Evolutionary conservation across 2,113 vertebrate genomes (phyloP).

Genomic region (Aspidoscelis tigris): DNA sequence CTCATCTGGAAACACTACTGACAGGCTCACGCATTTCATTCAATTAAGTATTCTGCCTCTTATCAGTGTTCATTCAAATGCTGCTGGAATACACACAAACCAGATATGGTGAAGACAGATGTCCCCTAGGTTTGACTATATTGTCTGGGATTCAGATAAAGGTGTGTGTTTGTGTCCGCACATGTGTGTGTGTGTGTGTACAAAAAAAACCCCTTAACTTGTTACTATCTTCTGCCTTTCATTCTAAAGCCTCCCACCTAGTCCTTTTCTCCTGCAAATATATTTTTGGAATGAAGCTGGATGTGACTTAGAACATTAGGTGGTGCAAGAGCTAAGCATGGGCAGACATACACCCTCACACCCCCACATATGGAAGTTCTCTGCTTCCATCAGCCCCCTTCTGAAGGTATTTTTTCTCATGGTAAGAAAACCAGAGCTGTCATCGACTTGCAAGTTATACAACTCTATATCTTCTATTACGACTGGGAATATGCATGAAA

Average conservation of each 20-base stretch:
- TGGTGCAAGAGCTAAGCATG: neutral
- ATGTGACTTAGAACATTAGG: neutral
- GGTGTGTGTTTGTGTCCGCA: no score
- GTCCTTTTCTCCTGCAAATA: neutral
- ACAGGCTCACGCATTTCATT: neutral
- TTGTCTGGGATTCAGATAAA: neutral
- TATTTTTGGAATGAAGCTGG: neutral
- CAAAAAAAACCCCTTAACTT: neutral
- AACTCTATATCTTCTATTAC: neutral
- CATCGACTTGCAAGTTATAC: neutral
- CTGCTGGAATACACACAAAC: neutral
- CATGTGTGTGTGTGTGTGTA: neutral
- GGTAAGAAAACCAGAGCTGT: no score
- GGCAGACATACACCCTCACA: neutral
- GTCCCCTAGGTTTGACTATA: neutral
- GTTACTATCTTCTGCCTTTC: neutral
- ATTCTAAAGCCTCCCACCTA: no score
- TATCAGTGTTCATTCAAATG: neutral
- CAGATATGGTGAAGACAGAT: neutral
- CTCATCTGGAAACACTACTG: neutral
- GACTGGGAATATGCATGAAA: neutral
- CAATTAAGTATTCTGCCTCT: neutral
- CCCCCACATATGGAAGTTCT: no score
- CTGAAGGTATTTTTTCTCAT: neutral
- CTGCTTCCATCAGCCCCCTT: no score